Percentiles rank a stretch among this genome's conserved stretches.
These are phyloP conservation scores for Caenorhabditis sp. DNA, from an alignment of 2,888 invertebrate species.

Conservation along the genomic window DNA sequence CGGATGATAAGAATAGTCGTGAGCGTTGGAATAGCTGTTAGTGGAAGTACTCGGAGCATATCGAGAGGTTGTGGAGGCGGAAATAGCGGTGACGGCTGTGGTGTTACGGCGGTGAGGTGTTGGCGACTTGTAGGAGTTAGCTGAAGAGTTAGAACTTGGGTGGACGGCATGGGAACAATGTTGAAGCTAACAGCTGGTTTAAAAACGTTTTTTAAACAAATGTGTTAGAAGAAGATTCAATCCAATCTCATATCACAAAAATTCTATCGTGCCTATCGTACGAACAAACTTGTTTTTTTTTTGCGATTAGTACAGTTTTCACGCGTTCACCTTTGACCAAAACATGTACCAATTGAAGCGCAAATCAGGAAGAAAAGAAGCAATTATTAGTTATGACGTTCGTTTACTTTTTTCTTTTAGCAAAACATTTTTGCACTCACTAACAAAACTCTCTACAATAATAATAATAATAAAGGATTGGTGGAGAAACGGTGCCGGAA, in stretches of 20 bases:
- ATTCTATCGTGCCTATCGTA: slow-evolving; percentile 40
- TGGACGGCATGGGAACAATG: too few species aligned
- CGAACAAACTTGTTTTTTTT: slow-evolving; percentile 21
- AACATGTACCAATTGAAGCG: slow-evolving; percentile 7
- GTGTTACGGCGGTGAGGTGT: slow-evolving; percentile 68
- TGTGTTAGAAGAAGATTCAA: slow-evolving; percentile 13
- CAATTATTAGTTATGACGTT: too few species aligned
- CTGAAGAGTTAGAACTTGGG: too few species aligned
- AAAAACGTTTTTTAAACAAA: too few species aligned
- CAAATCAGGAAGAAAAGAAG: slow-evolving; percentile 7
- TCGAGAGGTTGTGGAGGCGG: slow-evolving; percentile 33
- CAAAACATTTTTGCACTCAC: too few species aligned
- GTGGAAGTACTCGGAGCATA: slow-evolving; percentile 32
- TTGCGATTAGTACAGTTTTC: background rate
- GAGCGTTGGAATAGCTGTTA: slow-evolving; percentile 20
- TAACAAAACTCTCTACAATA: too few species aligned
- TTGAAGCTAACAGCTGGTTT: too few species aligned
- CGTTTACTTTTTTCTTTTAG: background rate
- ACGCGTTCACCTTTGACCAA: background rate
- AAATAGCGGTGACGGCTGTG: slow-evolving; percentile 55
- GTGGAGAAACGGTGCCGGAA: background rate
- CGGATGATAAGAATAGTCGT: slow-evolving; percentile 49
- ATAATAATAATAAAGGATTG: background rate
- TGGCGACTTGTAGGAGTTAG: slow-evolving; percentile 63
- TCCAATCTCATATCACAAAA: slow-evolving; percentile 1